Evolutionary conservation across 2,888 invertebrate genomes (phyloP), one percentile per base, ranked within the genome.

Genomic region (Nemotelus pantherinus): DNA sequence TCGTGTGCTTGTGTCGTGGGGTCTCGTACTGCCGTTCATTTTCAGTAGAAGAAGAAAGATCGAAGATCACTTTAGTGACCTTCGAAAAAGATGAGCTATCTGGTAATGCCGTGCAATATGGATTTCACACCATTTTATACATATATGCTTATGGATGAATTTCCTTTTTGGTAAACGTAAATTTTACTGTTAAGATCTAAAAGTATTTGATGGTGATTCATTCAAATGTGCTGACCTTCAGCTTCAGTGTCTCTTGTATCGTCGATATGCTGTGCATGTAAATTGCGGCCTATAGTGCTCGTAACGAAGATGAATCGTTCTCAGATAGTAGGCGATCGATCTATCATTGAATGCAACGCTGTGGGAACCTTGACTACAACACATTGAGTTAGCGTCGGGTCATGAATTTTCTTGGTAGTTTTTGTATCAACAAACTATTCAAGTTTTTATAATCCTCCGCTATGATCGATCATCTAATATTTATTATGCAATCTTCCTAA

Each of bases 1-100:
- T 53, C 65, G 43, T 39, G 7, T 65, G n/a, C 55, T 53, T 68
- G 6, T 68, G 43, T 39, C 3, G 5, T 68, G 3, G 7, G 39
- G 3, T 48, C 10, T 50, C 39, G 9, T 25, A 41, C 53, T 10
- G 53, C 53, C 10, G 7, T 53, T 3, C 68, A 50, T 53, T 25
- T 41, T 50, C 50, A 5, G 50, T 6, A 41, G 10, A 9, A 41
- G 55, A 43, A 53, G 53, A 70, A 25, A 10, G 57, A 3, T 3
- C 4, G 65, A 65, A 45, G 71, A 74, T 74, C 63, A 47, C 47
- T 41, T 45, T 41, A 74, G 60, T 74, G 63, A 74, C 74, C 74
- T 74, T 74, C 74, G 48, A 53, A 43, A 10, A 5, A 3, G 63
- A 43, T 43, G 43, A 41, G 25, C 25, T 25, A 25, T 25, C 25